Conservation (phyloP, 2,797 vertebrate genomes). For the Scyliorhinus canicula region DNA sequence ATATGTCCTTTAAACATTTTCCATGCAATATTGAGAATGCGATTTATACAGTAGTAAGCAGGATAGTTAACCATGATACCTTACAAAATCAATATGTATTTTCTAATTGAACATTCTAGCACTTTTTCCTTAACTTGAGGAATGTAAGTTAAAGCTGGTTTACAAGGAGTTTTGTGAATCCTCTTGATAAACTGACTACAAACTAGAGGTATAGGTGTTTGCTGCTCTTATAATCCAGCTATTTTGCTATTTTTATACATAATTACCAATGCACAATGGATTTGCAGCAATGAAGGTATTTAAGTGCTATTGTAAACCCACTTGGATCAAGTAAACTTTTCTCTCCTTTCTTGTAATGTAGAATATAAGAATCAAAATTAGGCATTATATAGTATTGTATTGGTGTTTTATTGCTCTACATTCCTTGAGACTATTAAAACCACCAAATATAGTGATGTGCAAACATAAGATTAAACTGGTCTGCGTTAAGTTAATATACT, state of each 20-base stretch:
- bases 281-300: conserved; percentile 25
- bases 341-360: background rate
- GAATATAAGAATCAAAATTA: background rate
- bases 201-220: background rate
- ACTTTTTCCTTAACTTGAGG: conserved; percentile 36
- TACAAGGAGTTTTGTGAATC: conserved; percentile 6
- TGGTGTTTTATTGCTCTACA: background rate
- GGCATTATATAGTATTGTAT: background rate
- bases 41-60: background rate
- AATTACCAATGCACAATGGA: conserved; percentile 32
- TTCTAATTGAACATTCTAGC: conserved; percentile 21
- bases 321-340: background rate
- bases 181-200: background rate
- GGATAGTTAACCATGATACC: background rate
- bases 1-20: conserved; percentile 20
- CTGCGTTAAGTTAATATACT: background rate
- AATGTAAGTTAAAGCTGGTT: conserved; percentile 34
- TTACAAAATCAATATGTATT: background rate
- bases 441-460: background rate
- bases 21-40: conserved; percentile 8
- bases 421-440: conserved; percentile 13
- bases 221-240: conserved; percentile 37
- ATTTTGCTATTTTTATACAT: conserved; percentile 31
- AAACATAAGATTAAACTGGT: background rate
- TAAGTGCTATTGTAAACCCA: conserved; percentile 22